phyloP scores from a whole-genome alignment of 2,113 vertebrate genomes.

The Pipa parva region DNA sequence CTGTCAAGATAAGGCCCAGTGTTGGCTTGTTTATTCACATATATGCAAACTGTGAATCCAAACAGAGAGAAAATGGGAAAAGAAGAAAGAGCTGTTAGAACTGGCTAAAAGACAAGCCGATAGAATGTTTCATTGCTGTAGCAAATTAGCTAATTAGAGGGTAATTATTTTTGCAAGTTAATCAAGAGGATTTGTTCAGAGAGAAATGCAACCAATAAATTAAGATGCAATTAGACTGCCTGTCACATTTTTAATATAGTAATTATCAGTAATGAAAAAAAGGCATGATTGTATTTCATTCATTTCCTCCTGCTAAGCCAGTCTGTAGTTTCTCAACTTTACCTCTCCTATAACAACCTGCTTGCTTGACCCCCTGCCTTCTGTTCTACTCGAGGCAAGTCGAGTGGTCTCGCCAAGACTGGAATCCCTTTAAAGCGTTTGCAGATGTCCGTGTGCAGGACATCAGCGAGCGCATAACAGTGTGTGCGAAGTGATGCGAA shows the following conservation, averaged over 20 bases:
- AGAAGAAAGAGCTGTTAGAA: neutral
- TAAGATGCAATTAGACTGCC: neutral
- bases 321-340: too few relatives aligned
- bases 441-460: too few relatives aligned
- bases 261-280: neutral
- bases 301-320: too few relatives aligned
- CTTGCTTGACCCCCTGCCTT: too few relatives aligned
- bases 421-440: too few relatives aligned
- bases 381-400: too few relatives aligned
- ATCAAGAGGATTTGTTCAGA: neutral
- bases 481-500: too few relatives aligned
- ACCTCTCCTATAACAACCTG: too few relatives aligned
- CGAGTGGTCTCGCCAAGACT: too few relatives aligned
- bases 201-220: neutral
- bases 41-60: constrained; percentile 83
- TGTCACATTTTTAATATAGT: neutral
- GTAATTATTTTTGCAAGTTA: neutral
- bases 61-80: neutral
- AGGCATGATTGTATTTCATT: neutral
- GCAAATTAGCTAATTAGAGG: neutral
- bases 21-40: constrained; percentile 88
- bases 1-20: constrained; percentile 86
- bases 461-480: too few relatives aligned
- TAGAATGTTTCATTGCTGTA: neutral
- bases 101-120: neutral